Conservation (phyloP, 2,888 invertebrate genomes). For the Thera britannica region DNA sequence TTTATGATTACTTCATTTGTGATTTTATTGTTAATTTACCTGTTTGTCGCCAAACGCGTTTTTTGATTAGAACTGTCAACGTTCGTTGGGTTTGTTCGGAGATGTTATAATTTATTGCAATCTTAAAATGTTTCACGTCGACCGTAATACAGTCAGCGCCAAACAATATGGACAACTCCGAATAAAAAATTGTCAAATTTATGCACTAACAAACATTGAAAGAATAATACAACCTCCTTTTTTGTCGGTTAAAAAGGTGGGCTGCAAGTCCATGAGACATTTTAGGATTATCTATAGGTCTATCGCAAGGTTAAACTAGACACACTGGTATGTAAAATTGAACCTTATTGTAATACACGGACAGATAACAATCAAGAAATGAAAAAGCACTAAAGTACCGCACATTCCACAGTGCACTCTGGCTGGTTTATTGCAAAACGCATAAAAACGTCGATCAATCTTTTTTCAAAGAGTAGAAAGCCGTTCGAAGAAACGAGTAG, state of each 20-base stretch:
- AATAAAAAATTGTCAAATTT: no score
- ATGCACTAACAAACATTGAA: no score
- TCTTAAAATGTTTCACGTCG: no score
- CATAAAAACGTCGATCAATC: constrained; percentile 14
- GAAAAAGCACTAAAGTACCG: constrained; percentile 9
- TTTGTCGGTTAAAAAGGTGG: no score
- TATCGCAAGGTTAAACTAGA: neutral
- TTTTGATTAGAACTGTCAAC: constrained; percentile 1
- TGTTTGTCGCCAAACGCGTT: constrained; percentile 3
- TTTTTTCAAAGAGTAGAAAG: constrained; percentile 12
- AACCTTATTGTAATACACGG: neutral
- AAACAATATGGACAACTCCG: no score
- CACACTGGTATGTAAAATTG: neutral
- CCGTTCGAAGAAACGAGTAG: constrained; percentile 2
- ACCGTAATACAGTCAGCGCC: no score
- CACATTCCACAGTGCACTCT: constrained; percentile 15
- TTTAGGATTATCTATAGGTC: no score
- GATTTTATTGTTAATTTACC: constrained; percentile 8
- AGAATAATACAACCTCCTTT: no score
- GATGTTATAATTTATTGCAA: neutral
- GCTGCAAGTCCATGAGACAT: no score
- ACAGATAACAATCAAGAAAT: neutral
- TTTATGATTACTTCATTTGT: constrained; percentile 15
- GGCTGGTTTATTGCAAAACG: constrained; percentile 22
- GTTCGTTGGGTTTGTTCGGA: neutral